Evolutionary conservation across 1,140 invertebrate species (phyloP).

Genomic region (Drosophila setifemur): DNA sequence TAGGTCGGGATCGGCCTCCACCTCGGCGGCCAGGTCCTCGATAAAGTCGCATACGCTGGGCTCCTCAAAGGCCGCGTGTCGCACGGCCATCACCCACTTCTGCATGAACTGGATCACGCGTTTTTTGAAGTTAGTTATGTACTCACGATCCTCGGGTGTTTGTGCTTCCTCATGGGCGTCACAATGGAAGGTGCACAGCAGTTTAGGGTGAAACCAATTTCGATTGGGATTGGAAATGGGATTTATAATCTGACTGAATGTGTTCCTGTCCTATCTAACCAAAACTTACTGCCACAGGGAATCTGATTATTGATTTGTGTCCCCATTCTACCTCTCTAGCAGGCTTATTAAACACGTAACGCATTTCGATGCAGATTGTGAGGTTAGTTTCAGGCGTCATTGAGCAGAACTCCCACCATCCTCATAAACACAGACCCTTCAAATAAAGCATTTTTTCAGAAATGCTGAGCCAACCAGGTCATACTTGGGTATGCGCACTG

Average conservation of each 20-base stretch:
- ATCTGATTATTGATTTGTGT: conserved; percentile 24
- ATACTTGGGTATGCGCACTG: conserved; percentile 61
- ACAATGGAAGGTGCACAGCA: conserved; percentile 79
- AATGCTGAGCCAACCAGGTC: conserved; percentile 51
- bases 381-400: conserved; percentile 77
- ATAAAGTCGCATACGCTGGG: conserved; percentile 88
- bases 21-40: conserved; percentile 88
- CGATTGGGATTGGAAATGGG: conserved; percentile 12
- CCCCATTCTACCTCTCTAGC: background rate
- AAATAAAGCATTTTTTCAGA: conserved; percentile 15
- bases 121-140: conserved; percentile 88
- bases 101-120: conserved; percentile 91
- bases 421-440: background rate
- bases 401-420: conserved; percentile 18
- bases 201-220: conserved; percentile 82
- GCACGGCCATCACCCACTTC: conserved; percentile 89
- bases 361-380: conserved; percentile 73
- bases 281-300: background rate
- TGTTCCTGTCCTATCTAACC: background rate
- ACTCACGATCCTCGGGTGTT: conserved; percentile 86
- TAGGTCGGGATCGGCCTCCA: conserved; percentile 87
- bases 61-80: conserved; percentile 90
- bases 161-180: conserved; percentile 73
- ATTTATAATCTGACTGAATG: conserved; percentile 7
- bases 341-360: conserved; percentile 75